These are phyloP conservation scores for Cosmia pyralina DNA, from an alignment of 2,888 invertebrate genomes.

Conservation along the genomic window DNA sequence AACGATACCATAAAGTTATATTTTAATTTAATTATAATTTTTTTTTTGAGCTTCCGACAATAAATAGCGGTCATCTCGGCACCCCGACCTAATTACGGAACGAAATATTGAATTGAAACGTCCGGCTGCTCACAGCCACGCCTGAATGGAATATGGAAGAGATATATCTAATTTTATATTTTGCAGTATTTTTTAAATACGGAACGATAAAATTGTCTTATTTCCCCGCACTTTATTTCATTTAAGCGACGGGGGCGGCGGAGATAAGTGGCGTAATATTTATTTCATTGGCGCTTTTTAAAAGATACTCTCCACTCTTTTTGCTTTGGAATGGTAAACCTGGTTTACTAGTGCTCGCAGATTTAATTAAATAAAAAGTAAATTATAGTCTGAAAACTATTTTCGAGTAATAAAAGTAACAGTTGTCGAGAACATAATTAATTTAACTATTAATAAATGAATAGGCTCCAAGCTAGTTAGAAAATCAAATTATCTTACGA, in stretches of 20 bases:
- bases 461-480: too few species aligned
- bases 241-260: slow-evolving; percentile 10
- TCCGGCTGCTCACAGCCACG: slow-evolving; percentile 42
- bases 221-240: slow-evolving; percentile 36
- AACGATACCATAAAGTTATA: slow-evolving; percentile 52
- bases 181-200: slow-evolving; percentile 43
- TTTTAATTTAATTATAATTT: slow-evolving; percentile 55
- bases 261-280: slow-evolving; percentile 45
- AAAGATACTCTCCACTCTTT: slow-evolving; percentile 31
- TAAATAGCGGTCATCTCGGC: slow-evolving; percentile 51
- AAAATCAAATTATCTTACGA: too few species aligned
- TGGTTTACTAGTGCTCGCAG: slow-evolving; percentile 15
- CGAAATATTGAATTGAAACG: slow-evolving; percentile 63
- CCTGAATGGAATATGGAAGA: slow-evolving; percentile 33
- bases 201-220: slow-evolving; percentile 26
- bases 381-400: slow-evolving; percentile 16
- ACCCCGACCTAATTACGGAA: slow-evolving; percentile 57
- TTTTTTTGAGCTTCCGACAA: slow-evolving; percentile 49
- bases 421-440: slow-evolving; percentile 25
- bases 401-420: slow-evolving; percentile 34
- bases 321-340: slow-evolving; percentile 33
- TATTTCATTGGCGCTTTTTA: slow-evolving; percentile 34
- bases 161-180: slow-evolving; percentile 52
- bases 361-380: slow-evolving; percentile 38
- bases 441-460: too few species aligned